Percentiles rank a stretch among this genome's conserved stretches.
Evolutionary conservation across 64 coral and sea anemone genomes (phyloP).

Genomic region (Porites lutea): DNA sequence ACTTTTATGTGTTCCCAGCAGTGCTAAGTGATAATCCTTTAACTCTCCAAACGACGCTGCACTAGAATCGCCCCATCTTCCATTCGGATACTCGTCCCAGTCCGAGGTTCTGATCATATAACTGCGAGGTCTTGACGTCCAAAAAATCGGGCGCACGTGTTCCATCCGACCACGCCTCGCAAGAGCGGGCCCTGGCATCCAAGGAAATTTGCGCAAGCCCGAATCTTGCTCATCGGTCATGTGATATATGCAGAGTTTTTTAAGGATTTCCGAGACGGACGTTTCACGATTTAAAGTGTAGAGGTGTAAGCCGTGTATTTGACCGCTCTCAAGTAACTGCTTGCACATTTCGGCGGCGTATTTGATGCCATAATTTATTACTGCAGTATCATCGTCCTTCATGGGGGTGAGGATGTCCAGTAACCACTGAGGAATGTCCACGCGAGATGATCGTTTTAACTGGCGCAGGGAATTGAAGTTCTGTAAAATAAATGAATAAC

Average conservation of each 20-base stretch:
- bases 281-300: slow-evolving; percentile 75
- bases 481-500: slow-evolving; percentile 30
- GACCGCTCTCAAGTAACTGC: slow-evolving; percentile 54
- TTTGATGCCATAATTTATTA: slow-evolving; percentile 85
- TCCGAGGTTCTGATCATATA: slow-evolving; percentile 92
- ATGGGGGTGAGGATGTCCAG: slow-evolving; percentile 77
- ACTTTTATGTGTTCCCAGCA: slow-evolving; percentile 64
- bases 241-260: slow-evolving; percentile 21
- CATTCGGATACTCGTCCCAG: slow-evolving; percentile 97
- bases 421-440: slow-evolving; percentile 80
- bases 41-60: slow-evolving; percentile 94
- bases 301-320: slow-evolving; percentile 71
- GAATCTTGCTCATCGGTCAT: slow-evolving; percentile 25
- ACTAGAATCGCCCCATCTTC: slow-evolving; percentile 92
- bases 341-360: slow-evolving; percentile 75
- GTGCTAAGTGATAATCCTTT: slow-evolving; percentile 91
- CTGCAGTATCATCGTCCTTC: slow-evolving; percentile 78
- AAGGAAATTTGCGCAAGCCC: slow-evolving; percentile 33
- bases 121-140: slow-evolving; percentile 91
- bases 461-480: slow-evolving; percentile 82
- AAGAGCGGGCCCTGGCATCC: slow-evolving; percentile 41
- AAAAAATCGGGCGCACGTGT: slow-evolving; percentile 93
- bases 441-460: slow-evolving; percentile 65
- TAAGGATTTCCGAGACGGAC: slow-evolving; percentile 45
- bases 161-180: slow-evolving; percentile 47